Conservation (phyloP, 2,888 invertebrate species). For the Phyllotreta striolata region DNA sequence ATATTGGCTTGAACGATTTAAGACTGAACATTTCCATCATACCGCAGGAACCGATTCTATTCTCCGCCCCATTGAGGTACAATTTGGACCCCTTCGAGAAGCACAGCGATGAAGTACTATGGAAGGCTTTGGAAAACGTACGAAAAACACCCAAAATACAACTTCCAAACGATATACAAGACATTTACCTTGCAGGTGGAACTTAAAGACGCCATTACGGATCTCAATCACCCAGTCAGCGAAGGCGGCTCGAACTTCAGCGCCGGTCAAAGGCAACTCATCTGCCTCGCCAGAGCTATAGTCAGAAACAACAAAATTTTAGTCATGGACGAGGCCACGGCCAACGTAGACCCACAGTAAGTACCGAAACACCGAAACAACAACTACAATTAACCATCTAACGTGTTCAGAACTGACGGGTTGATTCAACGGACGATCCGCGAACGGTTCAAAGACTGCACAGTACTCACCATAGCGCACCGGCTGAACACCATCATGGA, state of each 20-base stretch:
- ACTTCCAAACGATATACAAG: too few species aligned
- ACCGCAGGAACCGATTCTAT: constrained; percentile 84
- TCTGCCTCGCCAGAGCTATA: constrained; percentile 90
- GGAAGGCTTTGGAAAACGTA: constrained; percentile 77
- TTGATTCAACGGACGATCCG: constrained; percentile 80
- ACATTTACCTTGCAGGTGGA: constrained; percentile 60
- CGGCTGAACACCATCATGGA: constrained; percentile 86
- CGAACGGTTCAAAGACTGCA: constrained; percentile 76
- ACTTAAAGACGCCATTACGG: constrained; percentile 72
- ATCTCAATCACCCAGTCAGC: constrained; percentile 71
- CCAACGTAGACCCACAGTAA: constrained; percentile 76
- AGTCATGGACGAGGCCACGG: constrained; percentile 91
- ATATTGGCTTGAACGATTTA: constrained; percentile 78
- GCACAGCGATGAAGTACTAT: constrained; percentile 75
- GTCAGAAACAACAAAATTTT: constrained; percentile 79
- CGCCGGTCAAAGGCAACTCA: constrained; percentile 86
- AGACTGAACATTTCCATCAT: constrained; percentile 84
- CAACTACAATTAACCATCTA: too few species aligned
- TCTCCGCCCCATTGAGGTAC: constrained; percentile 80
- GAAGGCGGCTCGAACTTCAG: constrained; percentile 87
- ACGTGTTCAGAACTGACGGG: constrained; percentile 70
- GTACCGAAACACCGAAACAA: constrained; percentile 18
- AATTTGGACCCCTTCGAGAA: constrained; percentile 87
- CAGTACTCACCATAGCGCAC: constrained; percentile 85
- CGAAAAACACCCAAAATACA: too few species aligned